Evolutionary conservation across 2,888 invertebrate genomes (phyloP), one percentile per base, ranked within the genome.

Genomic region (Drosophila acutilabella): DNA sequence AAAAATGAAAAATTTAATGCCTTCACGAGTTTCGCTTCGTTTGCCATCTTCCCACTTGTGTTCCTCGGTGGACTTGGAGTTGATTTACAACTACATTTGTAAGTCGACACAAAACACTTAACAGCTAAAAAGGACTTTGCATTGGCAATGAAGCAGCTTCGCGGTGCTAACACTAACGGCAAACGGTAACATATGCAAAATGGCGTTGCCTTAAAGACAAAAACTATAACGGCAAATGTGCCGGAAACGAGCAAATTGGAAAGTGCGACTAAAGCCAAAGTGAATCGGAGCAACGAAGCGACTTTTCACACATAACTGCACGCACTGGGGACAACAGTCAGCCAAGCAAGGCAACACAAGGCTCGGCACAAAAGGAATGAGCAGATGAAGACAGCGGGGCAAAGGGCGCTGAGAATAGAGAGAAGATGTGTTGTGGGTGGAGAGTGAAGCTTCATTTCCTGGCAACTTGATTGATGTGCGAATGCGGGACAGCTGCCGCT

Each of bases 101-200:
- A 78, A 88, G 83, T 68, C 69, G 88, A 85, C 69, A 71, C 80
- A 85, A 82, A 83, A 82, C 86, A 83, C 83, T 83, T 88, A 83
- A 85, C 80, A 78, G 88, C 88, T 88, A 74, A 81, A 79, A 85
- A 68, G 80, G 83, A 80, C 80, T 88, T 83, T 85, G 83, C 83
- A 83, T 83, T 66, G 60, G 66, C 82, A 88, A 83, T 88, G 83
- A 88, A 88, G 82, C 62, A 36, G 45, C 40, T 23, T 10, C 40
- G 47, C 48, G 26, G 10, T 26, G 48, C 48, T 40, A 48, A 30
- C 64, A 45, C 26, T 42, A 71, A 6, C 23, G 23, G 6, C 23
- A 23, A 36, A 36, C 66, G 48, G 33, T 42, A 71, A 60, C 70
- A 71, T 77, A 72, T 88, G 82, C 86, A 77, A 78, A 72, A 72